Conservation (phyloP, 2,113 vertebrate species). For the Ciconia boyciana region DNA sequence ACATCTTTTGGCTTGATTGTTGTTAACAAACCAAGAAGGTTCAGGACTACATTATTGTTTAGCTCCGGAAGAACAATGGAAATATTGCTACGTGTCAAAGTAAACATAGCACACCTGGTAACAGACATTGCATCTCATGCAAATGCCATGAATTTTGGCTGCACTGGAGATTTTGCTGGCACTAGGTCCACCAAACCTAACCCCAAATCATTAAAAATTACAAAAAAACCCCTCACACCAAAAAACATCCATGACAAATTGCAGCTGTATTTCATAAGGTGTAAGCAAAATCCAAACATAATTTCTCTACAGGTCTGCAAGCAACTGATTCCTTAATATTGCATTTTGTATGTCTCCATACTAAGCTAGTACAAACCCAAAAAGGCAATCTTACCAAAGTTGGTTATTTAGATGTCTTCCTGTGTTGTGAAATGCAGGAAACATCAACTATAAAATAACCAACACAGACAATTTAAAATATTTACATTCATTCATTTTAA, state of each 20-base stretch:
- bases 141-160: background rate
- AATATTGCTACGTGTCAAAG: background rate
- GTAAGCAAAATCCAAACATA: background rate
- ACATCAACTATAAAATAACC: background rate
- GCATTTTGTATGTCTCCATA: background rate
- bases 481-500: background rate
- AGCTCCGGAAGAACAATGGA: background rate
- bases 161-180: background rate
- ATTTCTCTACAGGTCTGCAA: background rate
- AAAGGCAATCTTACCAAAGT: background rate
- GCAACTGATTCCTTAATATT: background rate
- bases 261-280: background rate
- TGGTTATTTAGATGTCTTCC: background rate
- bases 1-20: background rate
- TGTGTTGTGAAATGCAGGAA: background rate
- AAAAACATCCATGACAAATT: background rate
- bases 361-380: background rate
- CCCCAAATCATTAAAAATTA: background rate
- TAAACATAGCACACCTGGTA: rapidly evolving
- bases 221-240: background rate
- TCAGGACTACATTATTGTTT: background rate
- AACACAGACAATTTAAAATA: background rate
- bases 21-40: background rate
- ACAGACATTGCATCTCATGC: background rate
- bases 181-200: background rate